Evolutionary conservation across 2,797 vertebrate genomes (phyloP).

Genomic region (Mormyrops attenuatus): DNA sequence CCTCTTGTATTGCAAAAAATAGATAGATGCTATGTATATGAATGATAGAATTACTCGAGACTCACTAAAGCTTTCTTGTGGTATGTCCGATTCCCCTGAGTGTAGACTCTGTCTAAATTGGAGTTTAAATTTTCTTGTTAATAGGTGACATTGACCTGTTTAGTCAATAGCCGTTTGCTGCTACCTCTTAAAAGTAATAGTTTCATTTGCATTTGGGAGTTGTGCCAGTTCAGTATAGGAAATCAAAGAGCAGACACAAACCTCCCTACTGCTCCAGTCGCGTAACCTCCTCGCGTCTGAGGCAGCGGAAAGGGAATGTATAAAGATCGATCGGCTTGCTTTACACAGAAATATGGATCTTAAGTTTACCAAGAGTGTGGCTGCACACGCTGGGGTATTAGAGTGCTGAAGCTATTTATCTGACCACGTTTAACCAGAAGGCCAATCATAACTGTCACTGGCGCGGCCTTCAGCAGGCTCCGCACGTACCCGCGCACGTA

Average conservation of each 20-base stretch:
- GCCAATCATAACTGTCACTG: background rate
- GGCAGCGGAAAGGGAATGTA: conserved; percentile 62
- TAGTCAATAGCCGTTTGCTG: conserved; percentile 43
- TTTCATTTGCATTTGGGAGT: conserved; percentile 53
- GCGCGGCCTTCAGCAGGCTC: conserved; percentile 37
- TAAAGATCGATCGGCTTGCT: conserved; percentile 69
- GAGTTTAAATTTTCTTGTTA: conserved; percentile 52
- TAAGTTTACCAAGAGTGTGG: conserved; percentile 37
- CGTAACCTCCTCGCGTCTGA: conserved; percentile 5
- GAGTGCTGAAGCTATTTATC: background rate
- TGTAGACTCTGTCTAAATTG: background rate
- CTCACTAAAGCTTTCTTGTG: background rate
- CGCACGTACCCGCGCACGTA: too few relatives aligned
- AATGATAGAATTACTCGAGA: background rate
- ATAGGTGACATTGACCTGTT: conserved; percentile 70
- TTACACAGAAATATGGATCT: conserved; percentile 59
- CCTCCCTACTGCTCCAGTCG: background rate
- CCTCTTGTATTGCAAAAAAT: background rate
- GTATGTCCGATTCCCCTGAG: background rate
- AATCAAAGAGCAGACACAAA: conserved; percentile 52
- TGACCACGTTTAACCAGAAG: background rate
- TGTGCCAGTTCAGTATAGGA: conserved; percentile 41
- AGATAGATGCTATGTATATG: background rate
- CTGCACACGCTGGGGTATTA: background rate
- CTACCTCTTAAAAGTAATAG: conserved; percentile 49